Evolutionary conservation across 2,113 vertebrate species (phyloP).

Genomic region (Lucifuga dentata): DNA sequence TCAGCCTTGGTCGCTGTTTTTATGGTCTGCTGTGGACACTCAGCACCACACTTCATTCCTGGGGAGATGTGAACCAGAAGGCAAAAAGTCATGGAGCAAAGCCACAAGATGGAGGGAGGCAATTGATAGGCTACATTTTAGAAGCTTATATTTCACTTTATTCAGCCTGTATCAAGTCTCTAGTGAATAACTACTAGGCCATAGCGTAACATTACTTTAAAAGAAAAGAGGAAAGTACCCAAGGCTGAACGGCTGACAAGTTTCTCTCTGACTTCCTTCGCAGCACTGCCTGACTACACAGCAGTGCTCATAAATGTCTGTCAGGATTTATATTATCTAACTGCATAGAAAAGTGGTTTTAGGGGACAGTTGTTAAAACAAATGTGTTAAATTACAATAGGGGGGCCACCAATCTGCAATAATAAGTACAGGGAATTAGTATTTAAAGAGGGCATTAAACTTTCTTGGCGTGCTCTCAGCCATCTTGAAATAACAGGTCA

Average conservation of each 20-base stretch:
- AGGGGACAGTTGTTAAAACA: conserved; percentile 67
- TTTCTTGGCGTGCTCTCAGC: conserved; percentile 52
- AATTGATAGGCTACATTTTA: conserved; percentile 79
- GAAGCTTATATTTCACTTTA: conserved; percentile 78
- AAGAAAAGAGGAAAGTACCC: conserved; percentile 60
- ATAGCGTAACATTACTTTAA: conserved; percentile 68
- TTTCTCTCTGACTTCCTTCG: conserved; percentile 29
- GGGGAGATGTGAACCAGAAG: conserved; percentile 70
- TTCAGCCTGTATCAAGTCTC: conserved; percentile 67
- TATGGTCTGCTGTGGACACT: conserved; percentile 75
- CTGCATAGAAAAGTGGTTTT: conserved; percentile 61
- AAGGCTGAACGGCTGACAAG: conserved; percentile 35
- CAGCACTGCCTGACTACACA: conserved; percentile 52
- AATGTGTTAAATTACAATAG: conserved; percentile 66
- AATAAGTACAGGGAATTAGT: conserved; percentile 64
- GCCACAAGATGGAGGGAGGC: conserved; percentile 54
- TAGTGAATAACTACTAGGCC: conserved; percentile 66
- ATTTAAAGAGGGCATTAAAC: conserved; percentile 59
- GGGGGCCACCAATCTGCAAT: conserved; percentile 57
- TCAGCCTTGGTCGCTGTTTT: conserved; percentile 77
- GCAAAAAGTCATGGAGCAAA: conserved; percentile 68
- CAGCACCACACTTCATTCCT: conserved; percentile 70
- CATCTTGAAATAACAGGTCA: conserved; percentile 58
- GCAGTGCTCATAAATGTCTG: conserved; percentile 74
- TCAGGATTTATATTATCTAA: conserved; percentile 72